phyloP scores from a whole-genome alignment of 2,113 vertebrate genomes.

The Rhabdomys dilectus region DNA sequence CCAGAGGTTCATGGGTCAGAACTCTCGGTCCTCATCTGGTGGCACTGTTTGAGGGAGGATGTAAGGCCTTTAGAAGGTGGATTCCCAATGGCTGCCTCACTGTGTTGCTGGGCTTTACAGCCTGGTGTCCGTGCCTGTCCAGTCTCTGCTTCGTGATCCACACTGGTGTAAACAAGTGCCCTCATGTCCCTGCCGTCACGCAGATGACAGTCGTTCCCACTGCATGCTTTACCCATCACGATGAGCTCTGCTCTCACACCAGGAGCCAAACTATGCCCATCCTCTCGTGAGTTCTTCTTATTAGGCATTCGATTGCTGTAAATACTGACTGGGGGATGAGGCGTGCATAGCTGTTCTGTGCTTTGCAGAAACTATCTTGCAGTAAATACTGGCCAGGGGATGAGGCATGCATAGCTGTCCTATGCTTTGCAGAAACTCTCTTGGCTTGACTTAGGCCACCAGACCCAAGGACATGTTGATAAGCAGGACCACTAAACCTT shows the following conservation, averaged over 20 bases:
- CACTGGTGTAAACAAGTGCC: not conserved
- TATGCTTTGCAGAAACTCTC: not conserved
- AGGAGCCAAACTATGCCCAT: not conserved
- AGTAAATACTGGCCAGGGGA: accelerated
- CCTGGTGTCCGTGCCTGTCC: not conserved
- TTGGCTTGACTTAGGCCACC: accelerated
- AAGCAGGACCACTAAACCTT: not conserved
- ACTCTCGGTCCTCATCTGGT: not conserved
- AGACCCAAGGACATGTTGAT: not conserved
- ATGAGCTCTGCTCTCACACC: not conserved
- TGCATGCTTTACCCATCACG: not conserved
- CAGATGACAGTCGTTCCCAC: not conserved
- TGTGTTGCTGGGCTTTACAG: not conserved
- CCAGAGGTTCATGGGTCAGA: not conserved
- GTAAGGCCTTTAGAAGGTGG: not conserved
- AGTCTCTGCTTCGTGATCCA: not conserved
- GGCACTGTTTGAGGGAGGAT: not conserved
- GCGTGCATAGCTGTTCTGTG: not conserved
- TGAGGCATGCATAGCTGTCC: not conserved
- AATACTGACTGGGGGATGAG: accelerated
- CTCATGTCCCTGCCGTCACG: not conserved
- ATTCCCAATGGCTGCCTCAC: not conserved
- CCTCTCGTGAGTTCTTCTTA: not conserved
- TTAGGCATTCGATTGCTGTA: not conserved
- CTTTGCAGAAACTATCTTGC: not conserved